A percentile compares a stretch with the other conserved stretches of the same genome.
Evolutionary conservation across 2,113 vertebrate species (phyloP).

Genomic region (Athene noctua): DNA sequence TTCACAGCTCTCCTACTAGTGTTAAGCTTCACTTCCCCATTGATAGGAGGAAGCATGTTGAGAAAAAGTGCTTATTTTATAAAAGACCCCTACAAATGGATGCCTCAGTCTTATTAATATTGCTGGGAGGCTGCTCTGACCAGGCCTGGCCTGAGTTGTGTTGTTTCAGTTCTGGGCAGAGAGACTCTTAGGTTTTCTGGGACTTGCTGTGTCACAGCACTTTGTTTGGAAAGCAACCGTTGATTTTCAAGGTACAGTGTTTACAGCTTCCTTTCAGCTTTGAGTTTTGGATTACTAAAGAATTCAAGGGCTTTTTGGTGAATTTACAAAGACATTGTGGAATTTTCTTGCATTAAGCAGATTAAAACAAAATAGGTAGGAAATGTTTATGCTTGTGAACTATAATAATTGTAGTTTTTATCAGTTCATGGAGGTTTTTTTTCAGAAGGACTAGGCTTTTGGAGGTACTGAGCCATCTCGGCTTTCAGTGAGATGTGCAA

Average conservation of each 20-base stretch:
- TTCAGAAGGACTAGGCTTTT: not conserved
- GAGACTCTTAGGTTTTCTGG: not conserved
- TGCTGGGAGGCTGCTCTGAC: not conserved
- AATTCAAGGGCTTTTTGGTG: not conserved
- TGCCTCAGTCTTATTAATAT: fast-evolving
- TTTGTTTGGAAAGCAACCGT: not conserved
- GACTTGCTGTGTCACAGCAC: fast-evolving
- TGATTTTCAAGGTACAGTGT: not conserved
- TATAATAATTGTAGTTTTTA: not conserved
- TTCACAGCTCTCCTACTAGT: not conserved
- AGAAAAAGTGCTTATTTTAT: not conserved
- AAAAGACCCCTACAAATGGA: not conserved
- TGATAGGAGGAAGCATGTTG: fast-evolving
- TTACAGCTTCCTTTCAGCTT: not conserved
- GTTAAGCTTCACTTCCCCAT: fast-evolving
- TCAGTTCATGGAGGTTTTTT: not conserved
- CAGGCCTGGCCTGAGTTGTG: too few relatives aligned
- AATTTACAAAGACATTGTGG: not conserved
- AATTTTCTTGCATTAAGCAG: not conserved
- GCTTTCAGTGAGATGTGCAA: not conserved
- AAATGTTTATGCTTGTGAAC: not conserved
- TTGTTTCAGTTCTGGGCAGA: not conserved
- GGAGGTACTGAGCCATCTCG: not conserved
- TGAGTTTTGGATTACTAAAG: not conserved
- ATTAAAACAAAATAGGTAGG: not conserved